These are phyloP conservation scores for Euphysa ruthae DNA, from an alignment of 30 jellyfish, hydroid and myxozoan species.

Conservation along the genomic window DNA sequence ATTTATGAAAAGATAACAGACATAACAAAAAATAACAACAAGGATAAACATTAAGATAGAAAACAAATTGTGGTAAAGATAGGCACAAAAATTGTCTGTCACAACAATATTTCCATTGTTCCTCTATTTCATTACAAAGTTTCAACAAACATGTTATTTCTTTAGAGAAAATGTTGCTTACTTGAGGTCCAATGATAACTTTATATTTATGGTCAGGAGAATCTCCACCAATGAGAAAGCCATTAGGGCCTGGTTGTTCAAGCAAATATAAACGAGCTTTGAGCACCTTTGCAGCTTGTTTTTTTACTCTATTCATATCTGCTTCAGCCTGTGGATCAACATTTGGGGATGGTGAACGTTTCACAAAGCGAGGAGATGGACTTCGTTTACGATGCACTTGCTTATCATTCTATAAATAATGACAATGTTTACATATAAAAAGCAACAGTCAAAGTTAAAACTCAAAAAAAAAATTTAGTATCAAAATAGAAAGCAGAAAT, in stretches of 20 bases:
- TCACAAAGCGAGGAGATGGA: constrained; percentile 78
- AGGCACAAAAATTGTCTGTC: no score
- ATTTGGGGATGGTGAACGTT: constrained; percentile 45
- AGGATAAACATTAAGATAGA: no score
- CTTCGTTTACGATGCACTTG: constrained; percentile 60
- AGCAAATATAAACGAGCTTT: constrained; percentile 80
- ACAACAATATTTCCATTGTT: no score
- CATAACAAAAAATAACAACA: no score
- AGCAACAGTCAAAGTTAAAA: no score
- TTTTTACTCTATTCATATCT: constrained; percentile 65
- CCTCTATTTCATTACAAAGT: no score
- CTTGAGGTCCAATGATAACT: constrained; percentile 94
- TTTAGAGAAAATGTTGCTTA: no score
- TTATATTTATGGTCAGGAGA: constrained; percentile 91
- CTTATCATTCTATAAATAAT: constrained; percentile 47
- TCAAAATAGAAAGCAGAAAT: no score
- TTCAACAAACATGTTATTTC: no score
- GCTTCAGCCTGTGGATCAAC: constrained; percentile 67
- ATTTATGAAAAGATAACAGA: no score
- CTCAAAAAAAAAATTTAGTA: no score
- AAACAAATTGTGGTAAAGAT: no score
- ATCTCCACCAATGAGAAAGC: constrained; percentile 94
- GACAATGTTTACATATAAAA: background rate
- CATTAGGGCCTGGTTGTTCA: constrained; percentile 89
- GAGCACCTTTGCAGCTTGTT: constrained; percentile 70